phyloP scores from a whole-genome alignment of 2,797 vertebrate species.

The Parotocinclus haroldoi region DNA sequence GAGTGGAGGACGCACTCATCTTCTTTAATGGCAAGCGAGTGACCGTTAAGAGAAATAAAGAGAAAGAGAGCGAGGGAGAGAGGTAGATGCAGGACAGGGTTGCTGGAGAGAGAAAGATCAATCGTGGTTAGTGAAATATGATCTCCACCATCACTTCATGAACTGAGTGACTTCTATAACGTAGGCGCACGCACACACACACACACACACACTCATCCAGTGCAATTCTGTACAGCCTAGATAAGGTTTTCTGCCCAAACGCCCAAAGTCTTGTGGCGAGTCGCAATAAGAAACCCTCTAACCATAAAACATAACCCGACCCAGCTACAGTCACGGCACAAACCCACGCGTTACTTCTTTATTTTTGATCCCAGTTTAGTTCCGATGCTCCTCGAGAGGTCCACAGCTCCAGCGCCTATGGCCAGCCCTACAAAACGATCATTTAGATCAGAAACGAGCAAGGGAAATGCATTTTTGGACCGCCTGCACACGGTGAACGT shows the following conservation, averaged over 20 bases:
- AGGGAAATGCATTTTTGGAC: too few species aligned
- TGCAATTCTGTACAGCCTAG: constrained; percentile 58
- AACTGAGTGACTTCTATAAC: constrained; percentile 24
- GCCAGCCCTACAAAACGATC: too few species aligned
- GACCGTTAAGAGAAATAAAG: constrained; percentile 22
- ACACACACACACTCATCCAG: too few species aligned
- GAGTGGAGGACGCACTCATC: constrained; percentile 79
- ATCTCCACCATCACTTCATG: neutral
- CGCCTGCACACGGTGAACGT: neutral
- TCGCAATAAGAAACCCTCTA: constrained; percentile 29
- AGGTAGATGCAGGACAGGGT: neutral
- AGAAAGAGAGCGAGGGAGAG: constrained; percentile 22
- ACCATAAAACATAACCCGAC: neutral
- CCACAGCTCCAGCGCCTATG: too few species aligned
- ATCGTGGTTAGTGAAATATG: constrained; percentile 17
- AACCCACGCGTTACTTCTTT: too few species aligned
- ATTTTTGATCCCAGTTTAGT: too few species aligned
- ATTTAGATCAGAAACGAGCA: too few species aligned
- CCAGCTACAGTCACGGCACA: too few species aligned
- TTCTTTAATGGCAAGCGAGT: constrained; percentile 48
- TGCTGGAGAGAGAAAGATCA: neutral
- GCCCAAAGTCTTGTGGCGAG: constrained; percentile 51
- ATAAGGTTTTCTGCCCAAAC: constrained; percentile 65
- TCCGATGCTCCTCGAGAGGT: too few species aligned
- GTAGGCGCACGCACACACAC: constrained; percentile 24